Evolutionary conservation across 2,113 vertebrate species (phyloP).

Genomic region (Leucoraja erinaceus): DNA sequence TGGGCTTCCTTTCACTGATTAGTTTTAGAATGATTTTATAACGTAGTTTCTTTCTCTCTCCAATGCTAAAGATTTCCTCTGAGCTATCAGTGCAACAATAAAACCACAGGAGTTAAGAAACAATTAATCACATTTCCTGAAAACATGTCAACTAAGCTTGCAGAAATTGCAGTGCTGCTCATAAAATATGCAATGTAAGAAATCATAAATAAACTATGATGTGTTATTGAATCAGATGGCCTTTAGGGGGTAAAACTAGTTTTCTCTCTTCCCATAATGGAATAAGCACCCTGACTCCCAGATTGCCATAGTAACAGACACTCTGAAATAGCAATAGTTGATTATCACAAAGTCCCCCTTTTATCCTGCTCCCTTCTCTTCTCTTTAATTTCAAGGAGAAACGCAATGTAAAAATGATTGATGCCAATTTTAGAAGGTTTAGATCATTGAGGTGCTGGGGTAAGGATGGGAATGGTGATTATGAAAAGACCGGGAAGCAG

Average conservation of each 20-base stretch:
- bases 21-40: background rate
- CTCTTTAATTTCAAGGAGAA: background rate
- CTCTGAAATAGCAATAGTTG: background rate
- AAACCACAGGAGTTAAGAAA: background rate
- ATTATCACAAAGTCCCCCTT: background rate
- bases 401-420: background rate
- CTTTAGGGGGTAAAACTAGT: background rate
- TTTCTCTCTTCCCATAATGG: background rate
- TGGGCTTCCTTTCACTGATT: background rate
- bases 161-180: background rate
- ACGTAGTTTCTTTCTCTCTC: background rate
- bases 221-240: background rate
- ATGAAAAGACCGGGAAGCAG: background rate
- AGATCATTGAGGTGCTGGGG: background rate
- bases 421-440: background rate
- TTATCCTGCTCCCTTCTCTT: background rate
- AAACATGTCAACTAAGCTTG: background rate
- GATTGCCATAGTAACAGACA: background rate
- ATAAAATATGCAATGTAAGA: constrained; percentile 6
- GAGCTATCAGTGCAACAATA: background rate
- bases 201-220: constrained; percentile 1
- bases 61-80: background rate
- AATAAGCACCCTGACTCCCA: no score
- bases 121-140: background rate
- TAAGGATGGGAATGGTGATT: background rate